phyloP scores from a whole-genome alignment of 2,888 invertebrate species.

The Diaphora mendica region DNA sequence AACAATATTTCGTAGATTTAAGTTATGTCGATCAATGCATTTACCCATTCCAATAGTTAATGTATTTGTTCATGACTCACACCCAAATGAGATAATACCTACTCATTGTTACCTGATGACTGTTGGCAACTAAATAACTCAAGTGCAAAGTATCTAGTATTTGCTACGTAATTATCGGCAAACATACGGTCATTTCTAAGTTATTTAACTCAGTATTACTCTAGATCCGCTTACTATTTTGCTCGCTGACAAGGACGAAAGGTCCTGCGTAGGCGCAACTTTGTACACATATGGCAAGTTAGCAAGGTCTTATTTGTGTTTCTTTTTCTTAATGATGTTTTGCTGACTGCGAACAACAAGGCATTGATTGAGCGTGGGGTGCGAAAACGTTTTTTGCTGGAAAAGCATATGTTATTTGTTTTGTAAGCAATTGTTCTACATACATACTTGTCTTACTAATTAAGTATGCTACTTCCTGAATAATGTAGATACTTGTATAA shows the following conservation, averaged over 20 bases:
- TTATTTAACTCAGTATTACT: constrained; percentile 16
- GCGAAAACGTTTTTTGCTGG: constrained; percentile 43
- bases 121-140: background rate
- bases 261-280: constrained; percentile 63
- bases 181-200: constrained; percentile 1
- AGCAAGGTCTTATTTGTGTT: constrained; percentile 62
- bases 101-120: background rate
- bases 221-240: constrained; percentile 38
- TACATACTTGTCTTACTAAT: constrained; percentile 29
- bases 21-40: background rate
- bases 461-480: constrained; percentile 31
- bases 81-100: background rate
- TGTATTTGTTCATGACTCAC: background rate
- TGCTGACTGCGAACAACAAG: constrained; percentile 47
- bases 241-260: constrained; percentile 57
- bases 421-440: constrained; percentile 41
- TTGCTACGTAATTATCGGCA: constrained; percentile 5
- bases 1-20: background rate
- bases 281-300: constrained; percentile 61
- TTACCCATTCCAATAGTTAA: background rate
- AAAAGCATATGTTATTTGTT: constrained; percentile 37
- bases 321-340: constrained; percentile 53
- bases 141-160: background rate
- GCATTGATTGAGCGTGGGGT: constrained; percentile 55
- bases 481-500: constrained; percentile 23